A percentile compares a stretch with the other conserved stretches of the same genome.
These are phyloP conservation scores for Batillaria attramentaria DNA, from an alignment of 1,140 invertebrate species.

Conservation along the genomic window DNA sequence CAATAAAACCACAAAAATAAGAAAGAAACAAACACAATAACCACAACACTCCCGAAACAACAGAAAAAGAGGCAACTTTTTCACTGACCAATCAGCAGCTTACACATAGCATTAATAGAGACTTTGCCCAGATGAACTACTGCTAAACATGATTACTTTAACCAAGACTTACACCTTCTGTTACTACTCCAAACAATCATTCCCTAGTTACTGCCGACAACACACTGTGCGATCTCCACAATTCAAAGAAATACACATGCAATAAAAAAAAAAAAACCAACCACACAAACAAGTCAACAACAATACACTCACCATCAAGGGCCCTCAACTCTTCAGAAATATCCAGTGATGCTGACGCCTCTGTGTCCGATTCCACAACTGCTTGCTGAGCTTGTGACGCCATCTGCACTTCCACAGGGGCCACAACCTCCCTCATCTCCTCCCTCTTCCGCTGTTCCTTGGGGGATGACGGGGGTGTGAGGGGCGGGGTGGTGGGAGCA, in stretches of 20 bases:
- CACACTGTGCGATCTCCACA: too few relatives aligned
- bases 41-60: neutral
- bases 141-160: too few relatives aligned
- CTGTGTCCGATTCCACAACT: slow-evolving; percentile 54
- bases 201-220: too few relatives aligned
- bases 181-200: too few relatives aligned
- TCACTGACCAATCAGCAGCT: too few relatives aligned
- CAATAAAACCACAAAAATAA: neutral
- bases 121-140: too few relatives aligned
- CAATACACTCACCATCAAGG: slow-evolving; percentile 48
- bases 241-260: neutral
- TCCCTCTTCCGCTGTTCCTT: slow-evolving; percentile 25
- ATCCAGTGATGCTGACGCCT: slow-evolving; percentile 57
- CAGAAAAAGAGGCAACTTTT: too few relatives aligned
- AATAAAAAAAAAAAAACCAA: neutral
- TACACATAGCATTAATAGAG: too few relatives aligned
- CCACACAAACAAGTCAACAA: neutral
- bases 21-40: neutral
- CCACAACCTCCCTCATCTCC: neutral
- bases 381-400: neutral
- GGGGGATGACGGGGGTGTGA: slow-evolving; percentile 47
- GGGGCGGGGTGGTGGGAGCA: slow-evolving; percentile 47
- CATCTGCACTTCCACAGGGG: neutral
- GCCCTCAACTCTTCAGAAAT: slow-evolving; percentile 58
- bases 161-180: too few relatives aligned